A percentile compares a stretch with the other conserved stretches of the same genome.
phyloP scores from a whole-genome alignment of 2,797 vertebrate species.

The Scyliorhinus canicula region DNA sequence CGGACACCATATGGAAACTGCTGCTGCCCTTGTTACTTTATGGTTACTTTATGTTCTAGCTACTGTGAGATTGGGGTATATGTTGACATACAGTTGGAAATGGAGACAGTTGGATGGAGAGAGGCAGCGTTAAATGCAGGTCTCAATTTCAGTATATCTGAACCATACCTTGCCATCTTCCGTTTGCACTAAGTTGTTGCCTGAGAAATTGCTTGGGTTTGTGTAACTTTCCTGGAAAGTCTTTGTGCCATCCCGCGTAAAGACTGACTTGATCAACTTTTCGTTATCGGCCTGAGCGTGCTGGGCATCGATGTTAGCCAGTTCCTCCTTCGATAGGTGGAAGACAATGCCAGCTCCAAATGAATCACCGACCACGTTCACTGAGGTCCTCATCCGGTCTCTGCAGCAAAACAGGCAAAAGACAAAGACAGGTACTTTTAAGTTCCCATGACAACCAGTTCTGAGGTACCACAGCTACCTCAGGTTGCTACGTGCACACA shows the following conservation, averaged over 20 bases:
- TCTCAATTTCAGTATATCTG: constrained; percentile 84
- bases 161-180: constrained; percentile 99
- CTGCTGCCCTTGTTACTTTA: background rate
- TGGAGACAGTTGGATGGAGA: constrained; percentile 44
- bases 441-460: background rate
- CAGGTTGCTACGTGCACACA: background rate
- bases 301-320: constrained; percentile 82
- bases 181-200: constrained; percentile 93
- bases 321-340: constrained; percentile 88
- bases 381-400: constrained; percentile 96
- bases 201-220: constrained; percentile 91
- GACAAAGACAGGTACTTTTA: background rate
- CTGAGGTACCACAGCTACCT: background rate
- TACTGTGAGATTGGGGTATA: constrained; percentile 47
- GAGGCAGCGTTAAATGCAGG: constrained; percentile 74
- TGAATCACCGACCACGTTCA: constrained; percentile 96
- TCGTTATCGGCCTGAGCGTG: constrained; percentile 78
- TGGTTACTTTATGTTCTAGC: background rate
- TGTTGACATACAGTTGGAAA: constrained; percentile 49
- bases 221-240: constrained; percentile 98
- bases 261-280: constrained; percentile 92
- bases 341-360: constrained; percentile 96
- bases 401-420: constrained; percentile 52
- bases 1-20: constrained; percentile 23
- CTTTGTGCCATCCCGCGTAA: constrained; percentile 91